Evolutionary conservation across 2,113 vertebrate species (phyloP).

Genomic region (Nibea coibor): DNA sequence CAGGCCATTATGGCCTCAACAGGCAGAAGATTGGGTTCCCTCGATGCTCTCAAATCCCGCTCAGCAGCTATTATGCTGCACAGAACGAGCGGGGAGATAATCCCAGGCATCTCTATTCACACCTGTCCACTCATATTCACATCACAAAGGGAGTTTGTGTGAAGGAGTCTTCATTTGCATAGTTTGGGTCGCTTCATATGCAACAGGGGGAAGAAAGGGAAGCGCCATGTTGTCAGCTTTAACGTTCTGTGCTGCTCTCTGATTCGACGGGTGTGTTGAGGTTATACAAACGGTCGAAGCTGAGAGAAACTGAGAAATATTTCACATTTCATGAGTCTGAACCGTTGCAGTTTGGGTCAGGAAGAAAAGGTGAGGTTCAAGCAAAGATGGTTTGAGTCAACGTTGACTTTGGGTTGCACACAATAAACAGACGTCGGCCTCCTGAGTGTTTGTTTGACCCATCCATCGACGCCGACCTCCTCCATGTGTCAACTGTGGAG

Average conservation of each 20-base stretch:
- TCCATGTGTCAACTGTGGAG: too few relatives aligned
- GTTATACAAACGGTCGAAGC: too few relatives aligned
- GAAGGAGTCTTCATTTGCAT: constrained; percentile 55
- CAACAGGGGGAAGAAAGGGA: constrained; percentile 33
- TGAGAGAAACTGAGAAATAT: too few relatives aligned
- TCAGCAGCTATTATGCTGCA: constrained; percentile 69
- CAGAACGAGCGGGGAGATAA: constrained; percentile 54
- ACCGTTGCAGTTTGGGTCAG: too few relatives aligned
- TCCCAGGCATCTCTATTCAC: constrained; percentile 73
- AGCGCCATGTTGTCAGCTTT: background rate
- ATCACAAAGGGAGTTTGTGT: constrained; percentile 65
- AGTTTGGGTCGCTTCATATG: constrained; percentile 12
- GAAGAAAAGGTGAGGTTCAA: too few relatives aligned
- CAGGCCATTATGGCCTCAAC: constrained; percentile 52
- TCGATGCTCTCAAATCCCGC: constrained; percentile 51
- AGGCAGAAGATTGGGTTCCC: constrained; percentile 68
- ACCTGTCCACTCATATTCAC: constrained; percentile 72
- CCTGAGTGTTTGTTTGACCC: too few relatives aligned
- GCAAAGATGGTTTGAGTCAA: too few relatives aligned
- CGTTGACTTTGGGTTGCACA: too few relatives aligned
- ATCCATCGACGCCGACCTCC: too few relatives aligned
- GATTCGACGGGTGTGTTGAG: background rate
- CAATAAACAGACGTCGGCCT: too few relatives aligned
- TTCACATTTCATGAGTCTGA: too few relatives aligned
- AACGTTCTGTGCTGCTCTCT: background rate